Conservation (phyloP, 2,113 vertebrate species). For the Todiramphus chloris region DNA sequence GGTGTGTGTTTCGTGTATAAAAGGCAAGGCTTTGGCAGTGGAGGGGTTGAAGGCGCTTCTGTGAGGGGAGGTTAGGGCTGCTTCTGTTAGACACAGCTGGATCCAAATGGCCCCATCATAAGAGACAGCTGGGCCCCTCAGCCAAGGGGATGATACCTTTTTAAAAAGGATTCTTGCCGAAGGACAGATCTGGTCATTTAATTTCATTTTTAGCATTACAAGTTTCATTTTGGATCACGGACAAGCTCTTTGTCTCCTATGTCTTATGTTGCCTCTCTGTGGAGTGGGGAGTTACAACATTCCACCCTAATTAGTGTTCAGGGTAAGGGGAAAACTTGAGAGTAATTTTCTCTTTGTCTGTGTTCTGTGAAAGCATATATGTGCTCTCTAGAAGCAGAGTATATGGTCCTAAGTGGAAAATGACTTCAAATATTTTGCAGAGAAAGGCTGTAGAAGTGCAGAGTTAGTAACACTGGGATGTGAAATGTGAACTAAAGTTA, state of each 20-base stretch:
- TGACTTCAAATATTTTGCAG: neutral
- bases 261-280: neutral
- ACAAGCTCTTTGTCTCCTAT: neutral
- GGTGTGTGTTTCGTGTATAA: accelerated
- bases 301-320: neutral
- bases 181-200: neutral
- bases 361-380: neutral
- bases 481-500: neutral
- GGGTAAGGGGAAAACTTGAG: neutral
- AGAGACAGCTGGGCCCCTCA: accelerated
- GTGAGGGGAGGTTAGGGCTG: neutral
- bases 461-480: neutral
- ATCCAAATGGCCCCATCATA: neutral
- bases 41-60: neutral
- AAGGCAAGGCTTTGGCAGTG: neutral
- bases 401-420: neutral
- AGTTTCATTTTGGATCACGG: neutral
- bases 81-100: neutral
- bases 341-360: neutral
- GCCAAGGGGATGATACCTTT: neutral
- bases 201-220: neutral
- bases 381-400: neutral
- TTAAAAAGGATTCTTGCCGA: neutral
- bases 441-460: neutral
- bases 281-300: neutral